These are phyloP conservation scores for Cottus gobio DNA, from an alignment of 2,113 vertebrate species.

Conservation along the genomic window DNA sequence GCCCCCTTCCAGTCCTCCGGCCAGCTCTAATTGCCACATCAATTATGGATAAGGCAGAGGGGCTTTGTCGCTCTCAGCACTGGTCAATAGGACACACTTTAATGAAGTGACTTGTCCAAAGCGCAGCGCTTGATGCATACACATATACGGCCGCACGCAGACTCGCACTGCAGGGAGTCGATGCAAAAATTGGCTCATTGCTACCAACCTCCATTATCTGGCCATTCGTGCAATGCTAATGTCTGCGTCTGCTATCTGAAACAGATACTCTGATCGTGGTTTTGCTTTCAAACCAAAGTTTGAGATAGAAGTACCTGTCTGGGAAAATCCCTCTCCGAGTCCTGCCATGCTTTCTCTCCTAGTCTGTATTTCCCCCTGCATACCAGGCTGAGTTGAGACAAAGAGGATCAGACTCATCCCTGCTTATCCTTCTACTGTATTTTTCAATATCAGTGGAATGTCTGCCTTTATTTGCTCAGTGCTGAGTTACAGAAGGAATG, in stretches of 20 bases:
- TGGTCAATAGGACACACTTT: constrained; percentile 62
- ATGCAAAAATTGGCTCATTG: constrained; percentile 53
- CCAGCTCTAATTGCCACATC: constrained; percentile 65
- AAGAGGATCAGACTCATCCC: constrained; percentile 72
- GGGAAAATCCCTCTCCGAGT: constrained; percentile 31
- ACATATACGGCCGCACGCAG: constrained; percentile 12
- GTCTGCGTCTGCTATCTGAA: constrained; percentile 27
- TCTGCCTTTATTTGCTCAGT: constrained; percentile 72
- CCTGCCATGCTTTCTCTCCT: constrained; percentile 10
- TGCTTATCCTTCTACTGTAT: constrained; percentile 70
- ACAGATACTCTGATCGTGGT: constrained; percentile 14
- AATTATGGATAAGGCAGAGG: constrained; percentile 60
- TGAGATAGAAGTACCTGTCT: neutral
- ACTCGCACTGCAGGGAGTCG: constrained; percentile 33
- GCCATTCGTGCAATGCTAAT: constrained; percentile 43
- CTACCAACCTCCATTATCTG: constrained; percentile 41
- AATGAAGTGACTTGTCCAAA: constrained; percentile 60
- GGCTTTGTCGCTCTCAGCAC: constrained; percentile 42
- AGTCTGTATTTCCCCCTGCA: constrained; percentile 47
- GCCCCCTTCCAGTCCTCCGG: constrained; percentile 18
- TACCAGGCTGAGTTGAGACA: constrained; percentile 57
- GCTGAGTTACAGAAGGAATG: constrained; percentile 65
- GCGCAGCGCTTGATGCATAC: constrained; percentile 23
- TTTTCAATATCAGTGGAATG: constrained; percentile 82
- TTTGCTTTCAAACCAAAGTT: constrained; percentile 38